phyloP scores from a whole-genome alignment of 1,140 invertebrate species.

The Argopecten irradians region DNA sequence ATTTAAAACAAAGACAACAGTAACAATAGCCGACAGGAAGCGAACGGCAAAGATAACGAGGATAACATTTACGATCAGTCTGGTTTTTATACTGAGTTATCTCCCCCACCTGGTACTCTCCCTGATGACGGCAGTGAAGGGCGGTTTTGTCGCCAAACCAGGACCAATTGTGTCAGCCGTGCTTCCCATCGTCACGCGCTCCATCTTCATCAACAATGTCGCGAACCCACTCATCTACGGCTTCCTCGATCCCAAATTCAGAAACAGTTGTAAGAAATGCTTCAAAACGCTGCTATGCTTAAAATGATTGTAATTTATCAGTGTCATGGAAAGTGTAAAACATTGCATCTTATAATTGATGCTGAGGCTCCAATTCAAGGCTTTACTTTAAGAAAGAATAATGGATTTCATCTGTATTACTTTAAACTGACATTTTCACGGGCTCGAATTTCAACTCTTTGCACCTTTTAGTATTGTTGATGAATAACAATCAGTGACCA shows the following conservation, averaged over 20 bases:
- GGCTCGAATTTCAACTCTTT: too few species aligned
- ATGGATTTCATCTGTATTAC: too few species aligned
- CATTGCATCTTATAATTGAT: too few species aligned
- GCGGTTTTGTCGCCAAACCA: constrained; percentile 44
- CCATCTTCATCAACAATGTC: constrained; percentile 64
- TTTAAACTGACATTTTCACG: too few species aligned
- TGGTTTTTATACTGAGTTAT: constrained; percentile 63
- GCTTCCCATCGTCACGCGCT: constrained; percentile 61
- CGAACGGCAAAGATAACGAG: constrained; percentile 58
- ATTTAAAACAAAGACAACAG: not conserved
- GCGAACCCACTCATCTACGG: constrained; percentile 65
- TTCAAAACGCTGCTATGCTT: not conserved
- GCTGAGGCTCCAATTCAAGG: too few species aligned
- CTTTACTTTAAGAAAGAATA: too few species aligned
- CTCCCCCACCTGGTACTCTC: constrained; percentile 61
- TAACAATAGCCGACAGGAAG: not conserved
- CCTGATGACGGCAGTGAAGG: constrained; percentile 54
- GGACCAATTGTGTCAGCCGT: constrained; percentile 45
- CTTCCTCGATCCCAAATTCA: constrained; percentile 60
- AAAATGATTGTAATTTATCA: too few species aligned
- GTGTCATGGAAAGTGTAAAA: too few species aligned
- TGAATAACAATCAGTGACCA: too few species aligned
- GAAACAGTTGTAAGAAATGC: constrained; percentile 40
- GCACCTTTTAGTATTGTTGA: too few species aligned
- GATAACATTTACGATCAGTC: constrained; percentile 59